Evolutionary conservation across 1,140 invertebrate genomes (phyloP).

Genomic region (Battus philenor): DNA sequence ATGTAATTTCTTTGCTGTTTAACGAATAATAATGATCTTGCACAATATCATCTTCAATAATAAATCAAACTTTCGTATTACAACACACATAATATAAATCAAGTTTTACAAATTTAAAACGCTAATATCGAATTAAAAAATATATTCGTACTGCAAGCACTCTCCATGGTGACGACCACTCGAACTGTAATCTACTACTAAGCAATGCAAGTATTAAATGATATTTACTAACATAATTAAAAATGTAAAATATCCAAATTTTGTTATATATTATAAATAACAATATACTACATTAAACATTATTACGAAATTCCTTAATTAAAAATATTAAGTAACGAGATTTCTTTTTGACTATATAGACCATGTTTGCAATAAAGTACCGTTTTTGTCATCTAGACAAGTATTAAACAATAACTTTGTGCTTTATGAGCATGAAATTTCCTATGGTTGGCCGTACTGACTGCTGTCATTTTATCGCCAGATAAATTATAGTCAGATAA

Average conservation of each 20-base stretch:
- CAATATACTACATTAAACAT: neutral
- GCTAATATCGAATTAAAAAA: conserved; percentile 55
- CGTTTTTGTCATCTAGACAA: neutral
- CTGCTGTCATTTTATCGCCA: conserved; percentile 4
- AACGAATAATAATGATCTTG: conserved; percentile 24
- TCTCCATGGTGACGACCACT: conserved; percentile 73
- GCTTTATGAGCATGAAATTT: conserved; percentile 1
- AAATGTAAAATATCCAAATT: neutral
- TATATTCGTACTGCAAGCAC: conserved; percentile 62
- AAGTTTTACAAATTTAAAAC: conserved; percentile 35
- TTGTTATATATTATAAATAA: neutral
- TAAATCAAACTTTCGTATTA: conserved; percentile 21
- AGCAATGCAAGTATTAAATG: conserved; percentile 17
- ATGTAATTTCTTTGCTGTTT: conserved; percentile 33
- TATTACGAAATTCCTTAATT: neutral
- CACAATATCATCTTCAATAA: conserved; percentile 31
- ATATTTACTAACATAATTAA: too few species aligned
- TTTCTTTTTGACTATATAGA: conserved; percentile 6
- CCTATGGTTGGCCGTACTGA: neutral
- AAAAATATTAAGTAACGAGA: neutral
- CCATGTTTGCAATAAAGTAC: conserved; percentile 10
- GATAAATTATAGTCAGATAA: too few species aligned
- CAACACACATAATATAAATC: conserved; percentile 25
- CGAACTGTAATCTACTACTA: conserved; percentile 28
- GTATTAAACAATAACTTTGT: neutral